Evolutionary conservation across 2,888 invertebrate genomes (phyloP), one percentile per base, ranked within the genome.

Genomic region (Mystacides longicornis): DNA sequence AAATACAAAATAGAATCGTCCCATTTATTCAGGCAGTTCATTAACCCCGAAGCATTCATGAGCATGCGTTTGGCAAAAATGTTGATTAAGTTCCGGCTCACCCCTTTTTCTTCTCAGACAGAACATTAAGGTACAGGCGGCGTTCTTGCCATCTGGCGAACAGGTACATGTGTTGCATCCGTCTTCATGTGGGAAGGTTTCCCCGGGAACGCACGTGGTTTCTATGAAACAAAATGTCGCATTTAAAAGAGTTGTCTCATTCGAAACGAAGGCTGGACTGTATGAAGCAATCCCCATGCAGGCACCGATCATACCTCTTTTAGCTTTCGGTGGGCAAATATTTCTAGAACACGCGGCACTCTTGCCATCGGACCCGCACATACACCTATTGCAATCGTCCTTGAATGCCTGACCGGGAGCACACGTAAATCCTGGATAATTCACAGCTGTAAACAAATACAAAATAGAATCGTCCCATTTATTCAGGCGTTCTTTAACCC

Each of bases 101-200:
- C 48, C 23, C 11, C 23, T 18, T 23, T 23, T 48, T 23, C 23
- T 48, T n/a, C 23, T 23, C 5, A 16, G 14, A 19, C 52, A 52
- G 1, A 9, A 7, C 22, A 16, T 37, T 21, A 16, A 60, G 9
- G 76, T 71, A 66, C 81, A 81, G 2, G 69, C 64, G 1, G 79
- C 79, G 57, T 68, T 69, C 16, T 66, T 66, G 1, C 80, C 80
- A 60, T 75, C 75, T 0, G 62, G 57, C 0, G 70, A 69, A 63
- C 81, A 81, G 9, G 68, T 71, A 62, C 81, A 81, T 5, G 70
- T 70, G 64, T 81, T 81, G 62, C 72, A 73, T n/a, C 68, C 66
- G 48, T 66, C 64, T n/a, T n/a, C n/a, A n/a, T n/a, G n/a, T 19
- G 64, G 63, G 63, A 68, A 71, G 9, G 57, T 58, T 56, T 66